Base-by-base conservation (phyloP, 92 coral and sea anemone genomes). In the Epizoanthus fatuus region DNA sequence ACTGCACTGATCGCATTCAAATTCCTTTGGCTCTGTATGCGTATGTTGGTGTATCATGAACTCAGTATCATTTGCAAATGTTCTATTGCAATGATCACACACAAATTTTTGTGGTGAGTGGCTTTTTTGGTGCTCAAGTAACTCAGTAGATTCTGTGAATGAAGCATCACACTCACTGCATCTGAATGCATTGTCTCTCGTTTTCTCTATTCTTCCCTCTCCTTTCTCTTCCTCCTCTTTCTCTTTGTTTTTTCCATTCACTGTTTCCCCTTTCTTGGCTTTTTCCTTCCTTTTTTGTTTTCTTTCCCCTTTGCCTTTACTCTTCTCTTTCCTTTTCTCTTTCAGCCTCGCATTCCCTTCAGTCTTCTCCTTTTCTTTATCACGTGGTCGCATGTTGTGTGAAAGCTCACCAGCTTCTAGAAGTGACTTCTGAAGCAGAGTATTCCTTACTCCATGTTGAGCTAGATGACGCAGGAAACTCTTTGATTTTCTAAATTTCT, bases 401-500 rank as follows among this genome's bases (percentile, higher is more conserved):
- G 82, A 58, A 54, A 77, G 40, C 11, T 59, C 82, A 19, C 82
- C 82, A 40, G 82, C 82, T 44, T 77, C 82, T 25, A 77, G 14
- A 38, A 64, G 57, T 11, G 69, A 77, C 82, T 77, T 77, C 35
- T 77, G 82, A 39, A 77, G 82, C 17, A 77, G 38, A 40, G 71
- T 8, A 40, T 60, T 77, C 13, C 11, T 20, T 38, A 14, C 13
- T 13, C 82, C 82, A 0, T 47, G 70, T 39, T 77, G 65, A 1
- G 56, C 14, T 17, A 60, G 25, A 42, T 39, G 70, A 2, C 25
- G 40, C 11, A 40, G 19, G 5, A 77, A 2, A 42, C 25, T 47
- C 29, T 17, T 60, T 11, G 70, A 77, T 39, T 77, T 77, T 59
- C 69, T 59, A 11, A 37, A 66, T 66, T 39, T 37, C 40, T 66